Percentiles rank a stretch among this genome's conserved stretches.
These are phyloP conservation scores for Acronicta aceris DNA, from an alignment of 2,888 invertebrate species.

Conservation along the genomic window DNA sequence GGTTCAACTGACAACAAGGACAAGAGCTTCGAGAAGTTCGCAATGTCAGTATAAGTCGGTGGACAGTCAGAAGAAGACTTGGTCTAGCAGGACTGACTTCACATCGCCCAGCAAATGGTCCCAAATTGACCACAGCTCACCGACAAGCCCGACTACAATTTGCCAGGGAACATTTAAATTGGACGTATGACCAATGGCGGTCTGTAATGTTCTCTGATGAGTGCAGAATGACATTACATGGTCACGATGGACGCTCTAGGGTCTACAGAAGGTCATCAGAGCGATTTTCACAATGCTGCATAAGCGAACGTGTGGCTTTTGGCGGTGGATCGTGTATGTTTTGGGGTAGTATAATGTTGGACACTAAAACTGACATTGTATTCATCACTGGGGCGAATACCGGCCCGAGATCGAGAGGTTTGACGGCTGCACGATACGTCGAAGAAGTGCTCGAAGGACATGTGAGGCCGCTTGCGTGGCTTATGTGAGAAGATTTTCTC, in stretches of 20 bases:
- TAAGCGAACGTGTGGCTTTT: constrained; percentile 21
- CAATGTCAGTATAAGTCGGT: no score
- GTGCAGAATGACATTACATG: constrained; percentile 17
- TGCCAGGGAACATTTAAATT: constrained; percentile 27
- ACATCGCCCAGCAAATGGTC: constrained; percentile 20
- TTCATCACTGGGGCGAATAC: constrained; percentile 31
- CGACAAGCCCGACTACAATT: constrained; percentile 19
- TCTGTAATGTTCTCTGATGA: constrained; percentile 30
- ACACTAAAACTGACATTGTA: constrained; percentile 24
- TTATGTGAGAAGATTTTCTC: constrained; percentile 13
- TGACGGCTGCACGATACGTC: constrained; percentile 15
- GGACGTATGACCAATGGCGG: constrained; percentile 20
- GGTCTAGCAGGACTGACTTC: constrained; percentile 7
- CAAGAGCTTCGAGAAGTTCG: constrained; percentile 4
- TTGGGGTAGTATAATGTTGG: constrained; percentile 27
- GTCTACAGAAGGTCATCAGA: constrained; percentile 25
- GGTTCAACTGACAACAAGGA: constrained; percentile 9
- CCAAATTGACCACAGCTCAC: constrained; percentile 13
- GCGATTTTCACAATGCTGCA: constrained; percentile 17
- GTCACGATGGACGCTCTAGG: constrained; percentile 19
- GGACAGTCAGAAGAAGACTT: no score
- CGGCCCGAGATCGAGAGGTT: constrained; percentile 20
- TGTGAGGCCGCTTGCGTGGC: constrained; percentile 9
- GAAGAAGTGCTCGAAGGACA: constrained; percentile 9
- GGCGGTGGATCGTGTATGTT: constrained; percentile 35